Base-by-base conservation (phyloP, 2,797 vertebrate species). In the Leptoclinus maculatus region DNA sequence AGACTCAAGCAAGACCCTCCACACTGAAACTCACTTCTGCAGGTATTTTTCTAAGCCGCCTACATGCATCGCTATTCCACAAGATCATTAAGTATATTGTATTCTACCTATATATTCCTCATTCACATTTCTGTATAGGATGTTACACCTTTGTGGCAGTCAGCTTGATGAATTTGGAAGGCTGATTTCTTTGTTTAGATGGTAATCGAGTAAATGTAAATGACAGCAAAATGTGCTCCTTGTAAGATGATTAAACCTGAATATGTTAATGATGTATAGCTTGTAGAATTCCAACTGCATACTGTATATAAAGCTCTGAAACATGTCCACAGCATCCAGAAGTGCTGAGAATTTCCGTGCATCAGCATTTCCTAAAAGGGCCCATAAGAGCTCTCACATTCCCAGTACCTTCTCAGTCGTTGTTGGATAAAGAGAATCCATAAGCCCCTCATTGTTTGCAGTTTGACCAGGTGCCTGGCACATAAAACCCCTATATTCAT, bases 391-490 rank as follows among this genome's bases (percentile, higher is more conserved):
- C 83, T 84, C 58, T 63, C 85, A 84, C 84, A 77, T 93, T 89
- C 78, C 56, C 85, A 83, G 90, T 93, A 94, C 94, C 93, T 88
- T 94, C 90, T 87, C 87, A 87, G 89, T 86, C 82, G 78, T 91
- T 90, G 78, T 91, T 90, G 91, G 92, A 94, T 91, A 91, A 95
- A 94, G 92, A 82, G 86, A 90, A 92, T 94, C 91, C 87, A 93
- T 95, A 94, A 95, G 93, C 90, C 91, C 86, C 91, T 94, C 91
- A 94, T 95, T 95, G 94, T 94, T 93, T 95, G 90, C 93, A 92
- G 91, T 94, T 93, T 95, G 94, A 95, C 95, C 94, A 95, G 94
- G 95, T 95, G 94, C 93, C 94, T 95, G 93, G 95, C 94, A 93
- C 88, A 79, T 87, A 91, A 91, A 92, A 74, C 82, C 83, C 83